Percentiles rank a stretch among this genome's conserved stretches.
Conservation (phyloP, 2,113 vertebrate species). For the Fulmarus glacialis region DNA sequence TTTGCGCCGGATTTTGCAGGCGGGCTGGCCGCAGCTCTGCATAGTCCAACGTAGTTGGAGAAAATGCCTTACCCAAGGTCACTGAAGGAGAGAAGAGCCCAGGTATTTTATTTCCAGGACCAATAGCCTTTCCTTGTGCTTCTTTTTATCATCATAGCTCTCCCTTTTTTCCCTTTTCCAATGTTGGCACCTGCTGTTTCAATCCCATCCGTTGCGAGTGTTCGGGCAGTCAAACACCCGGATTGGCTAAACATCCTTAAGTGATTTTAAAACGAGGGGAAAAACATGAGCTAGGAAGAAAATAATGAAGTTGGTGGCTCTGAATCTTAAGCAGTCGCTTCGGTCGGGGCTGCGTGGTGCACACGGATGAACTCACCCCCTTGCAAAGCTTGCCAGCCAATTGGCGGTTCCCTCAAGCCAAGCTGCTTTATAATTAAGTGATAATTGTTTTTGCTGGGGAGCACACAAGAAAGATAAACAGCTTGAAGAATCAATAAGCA, state of each 20-base stretch:
- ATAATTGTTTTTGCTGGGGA: conserved; percentile 80
- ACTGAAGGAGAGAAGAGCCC: not conserved
- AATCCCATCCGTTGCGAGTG: not conserved
- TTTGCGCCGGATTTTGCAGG: accelerated
- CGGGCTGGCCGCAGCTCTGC: not conserved
- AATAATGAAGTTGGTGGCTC: conserved; percentile 73
- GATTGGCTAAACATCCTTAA: conserved; percentile 59
- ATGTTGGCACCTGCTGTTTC: not conserved
- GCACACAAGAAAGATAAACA: conserved; percentile 79
- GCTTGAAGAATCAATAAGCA: conserved; percentile 81
- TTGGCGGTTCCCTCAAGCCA: conserved; percentile 72
- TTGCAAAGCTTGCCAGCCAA: conserved; percentile 63
- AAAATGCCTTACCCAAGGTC: not conserved
- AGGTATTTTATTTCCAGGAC: not conserved
- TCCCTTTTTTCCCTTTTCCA: not conserved
- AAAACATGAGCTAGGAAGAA: conserved; percentile 48
- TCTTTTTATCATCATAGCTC: not conserved
- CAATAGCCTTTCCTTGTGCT: not conserved
- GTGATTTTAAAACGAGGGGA: conserved; percentile 67
- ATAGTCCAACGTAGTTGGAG: too few species aligned
- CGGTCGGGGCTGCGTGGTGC: conserved; percentile 53
- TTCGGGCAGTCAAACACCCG: not conserved
- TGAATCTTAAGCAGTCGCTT: conserved; percentile 73
- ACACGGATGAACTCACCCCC: conserved; percentile 70
- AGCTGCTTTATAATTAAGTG: conserved; percentile 84